phyloP scores from a whole-genome alignment of 2,888 invertebrate species.

The Torymus aiolomorphi region DNA sequence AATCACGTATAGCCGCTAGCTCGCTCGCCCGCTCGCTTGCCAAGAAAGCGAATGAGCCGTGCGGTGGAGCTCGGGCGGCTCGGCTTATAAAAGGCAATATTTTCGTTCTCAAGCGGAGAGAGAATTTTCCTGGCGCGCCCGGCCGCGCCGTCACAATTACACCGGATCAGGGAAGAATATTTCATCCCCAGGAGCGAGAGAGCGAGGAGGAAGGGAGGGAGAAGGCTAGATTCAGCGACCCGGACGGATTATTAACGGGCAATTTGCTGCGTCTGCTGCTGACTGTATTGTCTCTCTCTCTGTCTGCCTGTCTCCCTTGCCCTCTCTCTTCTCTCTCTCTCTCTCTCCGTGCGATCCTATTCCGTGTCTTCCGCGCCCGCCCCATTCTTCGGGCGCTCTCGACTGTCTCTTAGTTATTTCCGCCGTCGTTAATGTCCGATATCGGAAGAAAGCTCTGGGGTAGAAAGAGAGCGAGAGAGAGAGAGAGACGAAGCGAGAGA shows the following conservation, averaged over 20 bases:
- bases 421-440: constrained; percentile 59
- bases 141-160: constrained; percentile 67
- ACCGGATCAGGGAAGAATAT: constrained; percentile 74
- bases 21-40: constrained; percentile 11
- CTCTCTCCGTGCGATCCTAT: constrained; percentile 42
- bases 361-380: neutral
- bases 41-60: constrained; percentile 48
- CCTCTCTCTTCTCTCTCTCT: constrained; percentile 44
- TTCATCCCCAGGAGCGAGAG: constrained; percentile 64
- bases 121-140: constrained; percentile 28
- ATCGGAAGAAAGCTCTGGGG: constrained; percentile 58
- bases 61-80: neutral
- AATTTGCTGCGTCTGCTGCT: constrained; percentile 75
- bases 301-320: constrained; percentile 13
- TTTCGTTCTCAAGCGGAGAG: constrained; percentile 50
- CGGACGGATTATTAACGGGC: constrained; percentile 74
- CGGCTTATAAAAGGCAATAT: constrained; percentile 54
- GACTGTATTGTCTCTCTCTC: constrained; percentile 72
- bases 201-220: constrained; percentile 22
- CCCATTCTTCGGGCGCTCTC: constrained; percentile 56
- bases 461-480: constrained; percentile 35
- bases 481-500: neutral
- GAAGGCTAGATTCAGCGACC: constrained; percentile 62
- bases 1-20: constrained; percentile 28
- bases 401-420: constrained; percentile 60